phyloP scores from a whole-genome alignment of 2,113 vertebrate genomes.

The Leucopsar rothschildi region DNA sequence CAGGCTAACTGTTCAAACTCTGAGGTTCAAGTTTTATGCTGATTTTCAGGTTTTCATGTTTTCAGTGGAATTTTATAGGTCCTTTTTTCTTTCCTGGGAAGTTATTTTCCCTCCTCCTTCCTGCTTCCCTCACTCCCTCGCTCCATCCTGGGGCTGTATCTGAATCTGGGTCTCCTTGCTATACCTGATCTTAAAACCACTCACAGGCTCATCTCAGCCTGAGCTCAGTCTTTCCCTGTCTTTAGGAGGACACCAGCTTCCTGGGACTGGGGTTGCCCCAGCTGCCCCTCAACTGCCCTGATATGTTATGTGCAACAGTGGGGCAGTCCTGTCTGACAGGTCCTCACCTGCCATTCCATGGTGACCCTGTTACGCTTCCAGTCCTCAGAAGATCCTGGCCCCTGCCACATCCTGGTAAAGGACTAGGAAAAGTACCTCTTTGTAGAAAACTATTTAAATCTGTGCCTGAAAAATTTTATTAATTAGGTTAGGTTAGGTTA shows the following conservation, averaged over 20 bases:
- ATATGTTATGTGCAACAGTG: not conserved
- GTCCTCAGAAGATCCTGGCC: not conserved
- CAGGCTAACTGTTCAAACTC: fast-evolving
- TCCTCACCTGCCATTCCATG: no score
- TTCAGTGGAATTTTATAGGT: not conserved
- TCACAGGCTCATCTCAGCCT: not conserved
- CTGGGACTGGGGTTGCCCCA: not conserved
- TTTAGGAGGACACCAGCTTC: not conserved
- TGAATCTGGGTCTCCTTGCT: no score
- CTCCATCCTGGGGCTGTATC: not conserved
- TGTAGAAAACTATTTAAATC: not conserved
- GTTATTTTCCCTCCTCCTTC: no score
- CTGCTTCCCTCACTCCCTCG: fast-evolving
- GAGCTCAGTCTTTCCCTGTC: not conserved
- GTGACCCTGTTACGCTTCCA: fast-evolving
- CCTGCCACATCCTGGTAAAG: not conserved
- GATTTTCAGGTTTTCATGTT: not conserved
- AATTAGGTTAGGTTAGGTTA: not conserved
- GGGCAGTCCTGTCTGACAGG: no score
- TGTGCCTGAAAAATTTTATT: not conserved
- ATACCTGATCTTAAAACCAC: not conserved
- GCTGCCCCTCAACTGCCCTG: not conserved
- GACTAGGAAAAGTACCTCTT: not conserved
- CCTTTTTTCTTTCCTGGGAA: not conserved
- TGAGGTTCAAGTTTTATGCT: not conserved